A percentile compares a stretch with the other conserved stretches of the same genome.
phyloP scores from a whole-genome alignment of 1,140 invertebrate genomes.

The Nixonia krombeini region DNA sequence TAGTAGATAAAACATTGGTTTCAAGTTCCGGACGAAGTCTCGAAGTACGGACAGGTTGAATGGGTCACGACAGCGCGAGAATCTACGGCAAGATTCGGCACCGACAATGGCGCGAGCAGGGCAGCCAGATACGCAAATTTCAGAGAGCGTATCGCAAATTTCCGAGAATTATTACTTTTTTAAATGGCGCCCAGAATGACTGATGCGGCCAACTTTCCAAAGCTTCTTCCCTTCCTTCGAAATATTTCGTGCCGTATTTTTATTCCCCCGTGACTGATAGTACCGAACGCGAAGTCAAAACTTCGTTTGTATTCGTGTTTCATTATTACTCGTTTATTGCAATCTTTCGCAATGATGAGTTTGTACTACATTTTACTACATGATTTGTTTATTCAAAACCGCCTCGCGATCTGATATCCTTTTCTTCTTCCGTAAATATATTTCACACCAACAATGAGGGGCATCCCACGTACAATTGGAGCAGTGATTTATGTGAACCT shows the following conservation, averaged over 20 bases:
- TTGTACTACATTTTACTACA: too few relatives aligned
- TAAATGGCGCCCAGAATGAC: conserved; percentile 1
- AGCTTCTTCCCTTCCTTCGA: neutral
- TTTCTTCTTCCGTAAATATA: too few relatives aligned
- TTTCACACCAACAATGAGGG: too few relatives aligned
- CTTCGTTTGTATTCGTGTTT: too few relatives aligned
- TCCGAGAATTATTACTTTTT: conserved; percentile 16
- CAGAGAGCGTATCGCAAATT: conserved; percentile 28
- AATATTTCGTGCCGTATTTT: neutral
- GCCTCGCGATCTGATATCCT: too few relatives aligned
- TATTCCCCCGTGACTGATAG: too few relatives aligned
- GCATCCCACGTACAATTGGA: too few relatives aligned
- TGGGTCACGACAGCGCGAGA: conserved; percentile 25
- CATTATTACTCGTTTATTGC: too few relatives aligned
- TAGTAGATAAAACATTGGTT: conserved; percentile 53
- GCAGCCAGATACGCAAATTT: conserved; percentile 29
- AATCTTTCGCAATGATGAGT: too few relatives aligned
- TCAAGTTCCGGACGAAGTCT: conserved; percentile 51
- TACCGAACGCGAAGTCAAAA: too few relatives aligned
- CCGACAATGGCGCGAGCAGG: conserved; percentile 16
- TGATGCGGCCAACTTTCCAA: conserved; percentile 2
- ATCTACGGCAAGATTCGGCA: conserved; percentile 27
- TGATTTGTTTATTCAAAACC: too few relatives aligned
- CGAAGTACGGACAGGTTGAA: conserved; percentile 27
- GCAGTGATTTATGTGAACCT: too few relatives aligned